Evolutionary conservation across 2,113 vertebrate genomes (phyloP), one percentile per base, ranked within the genome.

Genomic region (Neoarius graeffei): DNA sequence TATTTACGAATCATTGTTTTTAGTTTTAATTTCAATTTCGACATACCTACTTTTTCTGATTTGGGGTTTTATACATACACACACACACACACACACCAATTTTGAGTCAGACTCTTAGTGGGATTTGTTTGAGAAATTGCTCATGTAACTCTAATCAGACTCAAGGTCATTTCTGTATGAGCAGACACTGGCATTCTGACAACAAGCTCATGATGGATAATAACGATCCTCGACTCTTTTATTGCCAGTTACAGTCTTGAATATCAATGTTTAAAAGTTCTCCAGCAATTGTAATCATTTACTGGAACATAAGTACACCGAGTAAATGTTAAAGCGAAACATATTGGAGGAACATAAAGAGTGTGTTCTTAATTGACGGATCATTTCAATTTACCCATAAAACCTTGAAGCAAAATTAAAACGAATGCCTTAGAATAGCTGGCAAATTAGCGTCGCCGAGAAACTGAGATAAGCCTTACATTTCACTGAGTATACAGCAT

Each of bases 331-430:
- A 69, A 42, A 35, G 69, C 13, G 19, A 42, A 83, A 50, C 62
- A 66, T n/a, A n/a, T 19, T 19, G 67, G 7, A 76, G 42, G 5
- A 67, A 69, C 64, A 84, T 20, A 59, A 42, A 42, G 42, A 57
- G 30, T 57, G 57, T 25, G 20, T 59, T 85, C 5, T 15, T 76
- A 74, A 73, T 48, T 60, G 56, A 7, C 7, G 14, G 54, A 73
- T 85, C 56, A 60, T 74, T 85, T 85, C 19, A 73, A n/a, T 74
- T 48, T 17, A 57, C 84, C 69, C 73, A 42, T 59, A 85, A 42
- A 27, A 6, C 54, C 5, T 74, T 71, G 74, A 74, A 35, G 35
- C 59, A 74, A 76, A 85, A 85, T 69, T 10, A 52, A 85, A 85
- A 85, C 1, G 5, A 62, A 60, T 48, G 54, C 56, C 57, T 62